These are phyloP conservation scores for Cynopterus sphinx DNA, from an alignment of 2,797 vertebrate genomes.

Conservation along the genomic window DNA sequence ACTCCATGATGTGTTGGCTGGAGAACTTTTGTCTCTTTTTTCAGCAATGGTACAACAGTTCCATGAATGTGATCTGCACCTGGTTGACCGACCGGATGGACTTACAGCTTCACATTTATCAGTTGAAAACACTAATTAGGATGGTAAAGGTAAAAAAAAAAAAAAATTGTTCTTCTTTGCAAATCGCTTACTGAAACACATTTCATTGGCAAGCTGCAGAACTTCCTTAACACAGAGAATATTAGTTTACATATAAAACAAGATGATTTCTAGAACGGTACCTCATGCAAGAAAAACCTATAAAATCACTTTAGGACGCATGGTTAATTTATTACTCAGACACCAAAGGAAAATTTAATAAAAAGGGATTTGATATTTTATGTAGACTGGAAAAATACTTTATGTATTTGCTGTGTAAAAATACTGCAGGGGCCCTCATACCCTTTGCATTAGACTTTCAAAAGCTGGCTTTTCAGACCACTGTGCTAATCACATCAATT, in stretches of 20 bases:
- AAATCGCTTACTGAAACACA: neutral
- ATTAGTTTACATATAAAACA: neutral
- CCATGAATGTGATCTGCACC: slow-evolving; percentile 98
- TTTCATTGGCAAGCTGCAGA: neutral
- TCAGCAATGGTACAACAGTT: slow-evolving; percentile 99
- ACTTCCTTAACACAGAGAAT: slow-evolving; percentile 26
- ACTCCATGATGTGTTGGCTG: slow-evolving; percentile 86
- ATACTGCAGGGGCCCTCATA: neutral
- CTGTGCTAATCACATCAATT: slow-evolving; percentile 25
- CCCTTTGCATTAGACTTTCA: neutral
- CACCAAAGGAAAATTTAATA: slow-evolving; percentile 4
- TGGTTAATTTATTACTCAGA: slow-evolving; percentile 26
- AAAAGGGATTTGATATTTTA: neutral
- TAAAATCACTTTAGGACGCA: neutral
- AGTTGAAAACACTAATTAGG: slow-evolving; percentile 99
- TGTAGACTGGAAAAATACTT: slow-evolving; percentile 31
- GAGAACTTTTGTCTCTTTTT: slow-evolving; percentile 96
- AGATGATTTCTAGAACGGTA: neutral
- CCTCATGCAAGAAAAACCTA: neutral
- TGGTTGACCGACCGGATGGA: slow-evolving; percentile 99
- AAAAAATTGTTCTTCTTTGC: neutral
- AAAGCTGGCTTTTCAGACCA: slow-evolving; percentile 43
- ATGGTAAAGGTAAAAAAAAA: slow-evolving; percentile 94
- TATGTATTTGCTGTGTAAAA: neutral
- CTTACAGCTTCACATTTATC: slow-evolving; percentile 99